Conservation (phyloP, 2,888 invertebrate species). For the Shargacucullia verbasci region DNA sequence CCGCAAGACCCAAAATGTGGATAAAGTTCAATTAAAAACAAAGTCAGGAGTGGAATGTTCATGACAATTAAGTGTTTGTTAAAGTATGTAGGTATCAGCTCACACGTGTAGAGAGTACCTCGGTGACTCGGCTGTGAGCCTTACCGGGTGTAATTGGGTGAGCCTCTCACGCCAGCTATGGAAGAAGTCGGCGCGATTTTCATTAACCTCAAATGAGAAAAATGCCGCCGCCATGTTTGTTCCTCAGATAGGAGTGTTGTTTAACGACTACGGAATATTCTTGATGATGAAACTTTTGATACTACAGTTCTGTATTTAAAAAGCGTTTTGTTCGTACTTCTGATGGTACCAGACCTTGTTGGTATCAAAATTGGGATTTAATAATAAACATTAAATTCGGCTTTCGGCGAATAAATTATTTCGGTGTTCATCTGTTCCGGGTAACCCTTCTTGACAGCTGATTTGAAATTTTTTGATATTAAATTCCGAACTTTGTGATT, state of each 20-base stretch:
- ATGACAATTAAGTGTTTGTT: constrained; percentile 33
- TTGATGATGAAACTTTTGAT: constrained; percentile 43
- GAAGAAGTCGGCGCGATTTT: constrained; percentile 73
- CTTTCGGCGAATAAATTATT: constrained; percentile 6
- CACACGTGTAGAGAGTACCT: constrained; percentile 39
- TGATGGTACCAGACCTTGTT: neutral
- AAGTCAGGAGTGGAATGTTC: constrained; percentile 18
- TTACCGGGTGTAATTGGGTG: constrained; percentile 74
- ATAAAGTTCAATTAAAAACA: constrained; percentile 17
- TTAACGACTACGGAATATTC: constrained; percentile 43
- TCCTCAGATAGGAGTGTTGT: constrained; percentile 51
- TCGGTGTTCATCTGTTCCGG: constrained; percentile 8
- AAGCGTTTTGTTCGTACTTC: constrained; percentile 17
- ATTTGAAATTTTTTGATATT: constrained; percentile 8
- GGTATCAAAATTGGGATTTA: neutral
- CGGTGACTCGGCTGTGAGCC: constrained; percentile 54
- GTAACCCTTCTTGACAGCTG: constrained; percentile 1
- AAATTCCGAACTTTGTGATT: constrained; percentile 13
- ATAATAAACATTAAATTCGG: neutral
- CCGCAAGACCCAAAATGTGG: neutral
- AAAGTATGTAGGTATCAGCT: constrained; percentile 29
- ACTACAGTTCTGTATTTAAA: constrained; percentile 1
- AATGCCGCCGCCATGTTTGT: constrained; percentile 72
- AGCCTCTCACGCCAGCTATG: constrained; percentile 72
- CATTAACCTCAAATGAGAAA: constrained; percentile 85